Conservation (phyloP, 2,113 vertebrate genomes). For the Mobula birostris region DNA sequence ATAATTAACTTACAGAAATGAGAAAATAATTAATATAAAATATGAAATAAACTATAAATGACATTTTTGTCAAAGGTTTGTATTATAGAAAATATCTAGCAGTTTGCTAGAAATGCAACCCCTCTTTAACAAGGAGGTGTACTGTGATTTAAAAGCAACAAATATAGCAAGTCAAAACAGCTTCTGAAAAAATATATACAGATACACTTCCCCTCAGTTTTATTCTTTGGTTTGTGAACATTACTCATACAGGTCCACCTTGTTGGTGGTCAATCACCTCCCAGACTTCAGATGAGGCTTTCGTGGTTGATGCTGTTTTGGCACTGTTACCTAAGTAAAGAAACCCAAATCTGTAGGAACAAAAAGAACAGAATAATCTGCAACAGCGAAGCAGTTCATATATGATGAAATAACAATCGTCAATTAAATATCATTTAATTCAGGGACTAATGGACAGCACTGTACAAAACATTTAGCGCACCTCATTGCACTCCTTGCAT, state of each 20-base stretch:
- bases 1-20: too few relatives aligned
- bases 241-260: slow-evolving; percentile 39
- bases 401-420: background rate
- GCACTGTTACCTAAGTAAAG: slow-evolving; percentile 61
- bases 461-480: background rate
- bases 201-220: background rate
- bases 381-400: background rate
- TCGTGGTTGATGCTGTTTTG: slow-evolving; percentile 50
- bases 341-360: slow-evolving; percentile 69
- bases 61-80: too few relatives aligned
- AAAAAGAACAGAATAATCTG: slow-evolving; percentile 43
- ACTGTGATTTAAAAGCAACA: background rate
- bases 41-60: too few relatives aligned
- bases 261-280: slow-evolving; percentile 64
- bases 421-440: background rate
- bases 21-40: too few relatives aligned
- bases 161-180: background rate
- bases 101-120: too few relatives aligned
- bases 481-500: accelerated
- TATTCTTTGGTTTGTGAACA: slow-evolving; percentile 34
- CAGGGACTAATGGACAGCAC: background rate
- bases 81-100: too few relatives aligned
- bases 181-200: slow-evolving; percentile 7
- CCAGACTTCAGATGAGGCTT: slow-evolving; percentile 58
- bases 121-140: too few relatives aligned